Evolutionary conservation across 2,113 vertebrate genomes (phyloP).

Genomic region (Chaetops frenatus): DNA sequence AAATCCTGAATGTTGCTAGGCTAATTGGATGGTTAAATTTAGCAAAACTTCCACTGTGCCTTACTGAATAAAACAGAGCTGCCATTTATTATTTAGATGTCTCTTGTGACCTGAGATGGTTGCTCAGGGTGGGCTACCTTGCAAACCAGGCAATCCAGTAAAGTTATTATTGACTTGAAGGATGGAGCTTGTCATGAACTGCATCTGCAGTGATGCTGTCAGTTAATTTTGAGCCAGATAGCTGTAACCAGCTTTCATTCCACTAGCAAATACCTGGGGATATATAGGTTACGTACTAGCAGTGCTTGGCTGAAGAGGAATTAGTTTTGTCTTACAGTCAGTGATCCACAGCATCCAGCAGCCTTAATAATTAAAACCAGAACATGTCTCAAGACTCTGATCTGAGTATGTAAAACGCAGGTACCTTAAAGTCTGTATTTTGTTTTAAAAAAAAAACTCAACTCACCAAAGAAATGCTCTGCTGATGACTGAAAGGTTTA

Average conservation of each 20-base stretch:
- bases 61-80: not conserved
- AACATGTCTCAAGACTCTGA: not conserved
- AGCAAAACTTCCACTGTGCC: not conserved
- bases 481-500: conserved; percentile 39
- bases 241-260: conserved; percentile 14
- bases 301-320: conserved; percentile 24
- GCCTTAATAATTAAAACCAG: conserved; percentile 42
- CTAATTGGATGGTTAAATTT: conserved; percentile 54
- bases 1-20: not conserved
- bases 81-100: conserved; percentile 21
- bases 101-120: not conserved
- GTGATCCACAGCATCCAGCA: conserved; percentile 12
- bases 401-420: not conserved
- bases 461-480: not conserved
- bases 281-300: not conserved
- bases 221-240: conserved; percentile 40
- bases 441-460: not conserved
- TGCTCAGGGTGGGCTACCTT: not conserved
- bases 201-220: not conserved
- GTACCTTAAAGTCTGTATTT: not conserved
- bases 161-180: conserved; percentile 13
- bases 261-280: not conserved
- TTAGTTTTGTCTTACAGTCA: conserved; percentile 26
- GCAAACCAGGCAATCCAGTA: not conserved
- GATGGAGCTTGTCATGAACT: conserved; percentile 2